These are phyloP conservation scores for Chloromyia formosa DNA, from an alignment of 2,888 invertebrate species.

Conservation along the genomic window DNA sequence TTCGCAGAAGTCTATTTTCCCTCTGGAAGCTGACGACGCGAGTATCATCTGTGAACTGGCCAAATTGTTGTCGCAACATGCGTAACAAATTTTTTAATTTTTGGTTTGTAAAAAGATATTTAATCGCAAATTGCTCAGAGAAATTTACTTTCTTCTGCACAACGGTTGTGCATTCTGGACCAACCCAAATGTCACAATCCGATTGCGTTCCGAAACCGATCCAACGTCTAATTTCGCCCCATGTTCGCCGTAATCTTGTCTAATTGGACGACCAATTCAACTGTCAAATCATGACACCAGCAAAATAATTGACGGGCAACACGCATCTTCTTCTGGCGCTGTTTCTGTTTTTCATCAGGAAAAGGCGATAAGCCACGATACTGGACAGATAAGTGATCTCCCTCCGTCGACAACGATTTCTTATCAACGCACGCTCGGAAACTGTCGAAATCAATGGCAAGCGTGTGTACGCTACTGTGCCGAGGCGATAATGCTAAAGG, in stretches of 20 bases:
- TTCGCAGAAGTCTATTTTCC: too few relatives aligned
- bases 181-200: too few relatives aligned
- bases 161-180: too few relatives aligned
- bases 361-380: constrained; percentile 29
- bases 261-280: constrained; percentile 1
- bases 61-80: too few relatives aligned
- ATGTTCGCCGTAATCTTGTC: background rate
- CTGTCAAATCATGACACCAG: constrained; percentile 35
- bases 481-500: constrained; percentile 17
- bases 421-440: constrained; percentile 12
- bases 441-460: constrained; percentile 10
- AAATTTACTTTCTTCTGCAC: too few relatives aligned
- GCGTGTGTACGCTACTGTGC: constrained; percentile 16
- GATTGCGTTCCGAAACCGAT: background rate
- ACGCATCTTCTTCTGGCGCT: constrained; percentile 18
- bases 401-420: constrained; percentile 1
- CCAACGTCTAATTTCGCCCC: background rate
- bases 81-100: too few relatives aligned
- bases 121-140: too few relatives aligned
- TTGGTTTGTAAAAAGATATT: too few relatives aligned
- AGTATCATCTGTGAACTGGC: too few relatives aligned
- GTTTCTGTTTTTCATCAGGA: background rate
- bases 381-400: constrained; percentile 18
- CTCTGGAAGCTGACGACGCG: too few relatives aligned
- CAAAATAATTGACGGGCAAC: constrained; percentile 19